phyloP scores from a whole-genome alignment of 2,797 vertebrate genomes.

The Bucorvus abyssinicus region DNA sequence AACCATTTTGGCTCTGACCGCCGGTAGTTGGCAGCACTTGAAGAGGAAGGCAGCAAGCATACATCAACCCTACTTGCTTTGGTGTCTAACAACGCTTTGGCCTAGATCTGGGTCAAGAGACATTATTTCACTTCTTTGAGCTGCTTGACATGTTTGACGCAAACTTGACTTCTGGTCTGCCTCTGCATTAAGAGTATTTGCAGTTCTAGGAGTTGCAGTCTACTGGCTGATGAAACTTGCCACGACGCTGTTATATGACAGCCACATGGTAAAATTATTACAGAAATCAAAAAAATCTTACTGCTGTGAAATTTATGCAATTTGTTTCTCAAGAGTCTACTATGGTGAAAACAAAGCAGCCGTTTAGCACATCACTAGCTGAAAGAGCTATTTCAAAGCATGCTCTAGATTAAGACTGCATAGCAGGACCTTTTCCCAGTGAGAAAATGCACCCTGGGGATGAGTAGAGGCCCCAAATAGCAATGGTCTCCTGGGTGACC shows the following conservation, averaged over 20 bases:
- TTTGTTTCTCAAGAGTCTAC: background rate
- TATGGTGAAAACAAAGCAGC: background rate
- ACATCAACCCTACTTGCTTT: background rate
- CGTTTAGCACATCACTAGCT: background rate
- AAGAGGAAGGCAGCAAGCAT: conserved; percentile 8
- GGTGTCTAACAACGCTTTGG: background rate
- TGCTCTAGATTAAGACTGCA: background rate
- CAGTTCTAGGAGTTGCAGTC: background rate
- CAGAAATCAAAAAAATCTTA: background rate
- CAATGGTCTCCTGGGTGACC: background rate
- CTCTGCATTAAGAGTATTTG: background rate
- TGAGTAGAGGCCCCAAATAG: background rate
- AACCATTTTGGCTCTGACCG: background rate
- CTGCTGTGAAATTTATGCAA: background rate
- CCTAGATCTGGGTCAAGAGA: conserved; percentile 1
- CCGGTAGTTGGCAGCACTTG: background rate
- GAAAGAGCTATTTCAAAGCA: conserved; percentile 23
- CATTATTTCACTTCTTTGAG: background rate
- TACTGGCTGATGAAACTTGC: background rate
- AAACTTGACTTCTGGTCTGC: background rate
- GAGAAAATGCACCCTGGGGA: background rate
- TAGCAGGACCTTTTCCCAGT: background rate
- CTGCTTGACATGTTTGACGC: background rate
- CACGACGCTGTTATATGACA: background rate
- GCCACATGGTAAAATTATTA: background rate